Conservation (phyloP, 2,888 invertebrate genomes). For the Heliconius aoede region DNA sequence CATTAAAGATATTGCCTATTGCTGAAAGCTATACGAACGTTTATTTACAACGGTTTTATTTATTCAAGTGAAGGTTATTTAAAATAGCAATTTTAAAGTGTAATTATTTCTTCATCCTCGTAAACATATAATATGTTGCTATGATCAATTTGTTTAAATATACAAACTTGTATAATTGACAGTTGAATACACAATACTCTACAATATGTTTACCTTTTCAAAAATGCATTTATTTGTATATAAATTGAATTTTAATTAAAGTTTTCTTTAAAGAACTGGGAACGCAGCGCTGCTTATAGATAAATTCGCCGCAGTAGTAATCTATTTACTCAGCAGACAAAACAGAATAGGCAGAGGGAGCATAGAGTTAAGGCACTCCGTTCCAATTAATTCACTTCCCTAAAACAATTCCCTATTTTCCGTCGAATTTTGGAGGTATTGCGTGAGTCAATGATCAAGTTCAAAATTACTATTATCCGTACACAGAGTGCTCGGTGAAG, state of each 20-base stretch:
- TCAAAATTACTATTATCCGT: no score
- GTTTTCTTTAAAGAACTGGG: no score
- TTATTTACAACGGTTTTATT: neutral
- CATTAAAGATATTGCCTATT: conserved; percentile 15
- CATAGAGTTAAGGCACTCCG: no score
- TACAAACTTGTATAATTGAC: neutral
- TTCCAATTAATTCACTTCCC: no score
- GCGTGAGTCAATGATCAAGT: no score
- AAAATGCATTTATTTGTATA: neutral
- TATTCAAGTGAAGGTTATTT: neutral
- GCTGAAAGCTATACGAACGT: neutral
- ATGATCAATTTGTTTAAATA: neutral
- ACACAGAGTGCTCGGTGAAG: no score
- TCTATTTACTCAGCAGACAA: no score
- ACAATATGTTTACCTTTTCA: neutral
- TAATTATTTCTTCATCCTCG: neutral
- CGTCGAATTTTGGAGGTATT: no score
- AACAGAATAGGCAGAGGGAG: no score
- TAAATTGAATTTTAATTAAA: neutral
- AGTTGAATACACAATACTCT: neutral
- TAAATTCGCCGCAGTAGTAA: no score
- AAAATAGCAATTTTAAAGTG: neutral
- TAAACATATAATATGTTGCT: neutral
- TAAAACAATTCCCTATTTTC: no score
- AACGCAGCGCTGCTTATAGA: no score